A percentile compares a stretch with the other conserved stretches of the same genome.
These are phyloP conservation scores for Drosophila obscura DNA, from an alignment of 1,140 invertebrate genomes.

Conservation along the genomic window DNA sequence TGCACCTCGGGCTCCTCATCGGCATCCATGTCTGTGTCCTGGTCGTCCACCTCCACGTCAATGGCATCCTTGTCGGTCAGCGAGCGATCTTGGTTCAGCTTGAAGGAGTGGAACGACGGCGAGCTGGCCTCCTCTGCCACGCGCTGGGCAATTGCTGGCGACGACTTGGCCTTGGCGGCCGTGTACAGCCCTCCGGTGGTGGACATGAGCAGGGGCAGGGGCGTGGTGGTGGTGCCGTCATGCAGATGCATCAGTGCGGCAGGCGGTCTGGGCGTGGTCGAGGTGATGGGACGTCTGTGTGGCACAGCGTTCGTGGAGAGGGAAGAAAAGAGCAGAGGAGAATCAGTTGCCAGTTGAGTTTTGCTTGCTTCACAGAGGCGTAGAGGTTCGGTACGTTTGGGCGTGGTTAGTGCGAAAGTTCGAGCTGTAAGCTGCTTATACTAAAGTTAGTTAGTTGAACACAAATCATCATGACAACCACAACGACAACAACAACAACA, in stretches of 20 bases:
- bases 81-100: constrained; percentile 77
- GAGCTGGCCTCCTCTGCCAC: constrained; percentile 35
- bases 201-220: constrained; percentile 73
- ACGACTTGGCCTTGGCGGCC: constrained; percentile 65
- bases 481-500: constrained; percentile 38
- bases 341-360: constrained; percentile 1
- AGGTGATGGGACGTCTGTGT: constrained; percentile 78
- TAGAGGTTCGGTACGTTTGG: constrained; percentile 8
- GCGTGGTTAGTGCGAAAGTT: constrained; percentile 75
- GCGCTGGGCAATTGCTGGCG: constrained; percentile 33
- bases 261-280: constrained; percentile 72
- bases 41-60: constrained; percentile 65
- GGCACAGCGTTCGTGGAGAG: background rate
- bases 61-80: constrained; percentile 50
- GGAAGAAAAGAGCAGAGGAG: constrained; percentile 11
- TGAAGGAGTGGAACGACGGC: constrained; percentile 74
- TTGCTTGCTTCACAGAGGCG: background rate
- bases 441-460: constrained; percentile 78
- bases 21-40: constrained; percentile 50
- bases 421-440: constrained; percentile 37
- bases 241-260: constrained; percentile 51
- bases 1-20: constrained; percentile 66
- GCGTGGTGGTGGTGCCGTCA: constrained; percentile 60
- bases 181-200: constrained; percentile 60
- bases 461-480: constrained; percentile 67